phyloP scores from a whole-genome alignment of 2,888 invertebrate genomes.

The Meandrusa payeni region DNA sequence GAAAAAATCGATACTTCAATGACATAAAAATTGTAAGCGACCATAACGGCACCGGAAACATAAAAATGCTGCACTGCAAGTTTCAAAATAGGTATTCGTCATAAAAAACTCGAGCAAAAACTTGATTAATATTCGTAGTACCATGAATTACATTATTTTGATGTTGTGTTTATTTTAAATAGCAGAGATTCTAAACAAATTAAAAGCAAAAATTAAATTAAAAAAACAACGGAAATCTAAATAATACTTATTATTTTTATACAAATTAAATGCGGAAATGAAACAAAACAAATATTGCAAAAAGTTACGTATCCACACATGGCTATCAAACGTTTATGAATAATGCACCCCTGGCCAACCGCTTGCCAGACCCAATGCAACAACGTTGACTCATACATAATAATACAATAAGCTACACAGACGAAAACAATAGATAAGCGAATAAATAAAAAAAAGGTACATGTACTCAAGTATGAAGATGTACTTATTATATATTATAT shows the following conservation, averaged over 20 bases:
- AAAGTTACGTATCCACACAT: constrained; percentile 15
- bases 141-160: too few relatives aligned
- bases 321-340: constrained; percentile 37
- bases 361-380: constrained; percentile 33
- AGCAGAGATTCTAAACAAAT: too few relatives aligned
- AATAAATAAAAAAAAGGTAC: too few relatives aligned
- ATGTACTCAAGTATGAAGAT: too few relatives aligned
- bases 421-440: too few relatives aligned
- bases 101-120: constrained; percentile 7
- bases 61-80: constrained; percentile 2
- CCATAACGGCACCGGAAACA: constrained; percentile 11
- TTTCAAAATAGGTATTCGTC: constrained; percentile 22
- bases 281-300: too few relatives aligned
- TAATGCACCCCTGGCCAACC: constrained; percentile 40
- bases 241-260: too few relatives aligned
- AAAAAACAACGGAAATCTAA: too few relatives aligned
- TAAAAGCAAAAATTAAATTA: too few relatives aligned
- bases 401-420: too few relatives aligned
- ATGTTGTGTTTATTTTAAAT: too few relatives aligned
- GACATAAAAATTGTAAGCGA: constrained; percentile 4
- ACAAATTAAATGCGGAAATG: not conserved
- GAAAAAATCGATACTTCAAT: constrained; percentile 3
- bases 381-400: constrained; percentile 26
- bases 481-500: too few relatives aligned
- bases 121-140: not conserved